Conservation (phyloP, 2,113 vertebrate species). For the Mobula birostris region DNA sequence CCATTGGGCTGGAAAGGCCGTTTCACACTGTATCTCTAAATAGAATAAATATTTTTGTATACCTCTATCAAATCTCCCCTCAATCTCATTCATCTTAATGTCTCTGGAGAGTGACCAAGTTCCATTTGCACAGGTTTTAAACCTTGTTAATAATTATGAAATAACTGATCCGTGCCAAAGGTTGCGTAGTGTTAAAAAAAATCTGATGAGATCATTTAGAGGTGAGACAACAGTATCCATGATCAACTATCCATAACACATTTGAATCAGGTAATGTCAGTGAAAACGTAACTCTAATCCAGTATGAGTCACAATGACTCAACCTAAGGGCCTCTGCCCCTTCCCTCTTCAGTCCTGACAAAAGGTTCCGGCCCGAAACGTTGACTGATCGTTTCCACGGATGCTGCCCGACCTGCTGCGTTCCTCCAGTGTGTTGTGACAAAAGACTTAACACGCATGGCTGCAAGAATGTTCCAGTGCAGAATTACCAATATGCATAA, state of each 20-base stretch:
- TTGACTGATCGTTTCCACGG: too few relatives aligned
- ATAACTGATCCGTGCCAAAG: neutral
- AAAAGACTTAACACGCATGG: neutral
- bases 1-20: too few relatives aligned
- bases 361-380: too few relatives aligned
- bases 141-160: neutral
- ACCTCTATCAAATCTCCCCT: too few relatives aligned
- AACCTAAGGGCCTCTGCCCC: too few relatives aligned
- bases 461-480: neutral
- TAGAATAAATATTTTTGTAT: too few relatives aligned
- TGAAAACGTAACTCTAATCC: neutral
- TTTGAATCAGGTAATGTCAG: neutral
- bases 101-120: neutral
- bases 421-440: too few relatives aligned
- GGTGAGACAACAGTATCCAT: neutral
- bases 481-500: neutral
- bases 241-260: neutral
- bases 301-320: neutral
- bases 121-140: neutral
- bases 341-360: too few relatives aligned
- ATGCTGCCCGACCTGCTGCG: too few relatives aligned
- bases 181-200: neutral
- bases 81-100: too few relatives aligned
- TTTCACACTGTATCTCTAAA: too few relatives aligned
- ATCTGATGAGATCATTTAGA: neutral